These are phyloP conservation scores for Acrocephalus kingi DNA, from an alignment of 2,113 vertebrate genomes.

Conservation along the genomic window DNA sequence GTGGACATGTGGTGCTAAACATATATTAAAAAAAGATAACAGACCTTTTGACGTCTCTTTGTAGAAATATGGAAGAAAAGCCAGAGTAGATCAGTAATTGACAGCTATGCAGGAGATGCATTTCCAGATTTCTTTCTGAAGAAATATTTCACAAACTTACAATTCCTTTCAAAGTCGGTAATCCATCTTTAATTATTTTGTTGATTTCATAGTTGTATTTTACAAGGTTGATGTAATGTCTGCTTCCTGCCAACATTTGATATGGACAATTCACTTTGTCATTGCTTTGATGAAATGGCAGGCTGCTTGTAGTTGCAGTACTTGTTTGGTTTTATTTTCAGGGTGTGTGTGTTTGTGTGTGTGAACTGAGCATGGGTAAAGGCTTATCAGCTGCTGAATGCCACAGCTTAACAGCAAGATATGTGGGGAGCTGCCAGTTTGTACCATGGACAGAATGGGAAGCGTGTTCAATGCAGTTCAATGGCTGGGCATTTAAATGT, in stretches of 20 bases:
- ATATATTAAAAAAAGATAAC: slow-evolving; percentile 68
- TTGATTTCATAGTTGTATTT: slow-evolving; percentile 77
- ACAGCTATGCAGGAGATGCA: slow-evolving; percentile 53
- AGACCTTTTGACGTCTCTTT: slow-evolving; percentile 51
- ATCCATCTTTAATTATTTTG: slow-evolving; percentile 78
- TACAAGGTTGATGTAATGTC: slow-evolving; percentile 67
- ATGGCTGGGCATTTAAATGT: rapidly evolving
- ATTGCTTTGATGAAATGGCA: slow-evolving; percentile 66
- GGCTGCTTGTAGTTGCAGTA: slow-evolving; percentile 63
- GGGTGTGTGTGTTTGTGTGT: neutral
- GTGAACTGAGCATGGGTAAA: neutral
- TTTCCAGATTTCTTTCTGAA: slow-evolving; percentile 42
- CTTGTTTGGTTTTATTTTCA: neutral
- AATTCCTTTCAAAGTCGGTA: slow-evolving; percentile 59
- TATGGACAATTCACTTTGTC: slow-evolving; percentile 70
- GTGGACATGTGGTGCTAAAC: slow-evolving; percentile 66
- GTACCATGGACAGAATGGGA: neutral
- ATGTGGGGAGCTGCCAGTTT: neutral
- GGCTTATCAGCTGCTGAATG: neutral
- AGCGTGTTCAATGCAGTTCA: neutral
- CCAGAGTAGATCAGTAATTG: slow-evolving; percentile 55
- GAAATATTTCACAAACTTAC: slow-evolving; percentile 44
- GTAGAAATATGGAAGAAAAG: slow-evolving; percentile 25
- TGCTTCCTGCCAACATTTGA: slow-evolving; percentile 72
- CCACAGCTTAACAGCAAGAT: neutral